Percentiles rank a stretch among this genome's conserved stretches.
Evolutionary conservation across 2,888 invertebrate genomes (phyloP).

Genomic region (Phaedon cochleariae): DNA sequence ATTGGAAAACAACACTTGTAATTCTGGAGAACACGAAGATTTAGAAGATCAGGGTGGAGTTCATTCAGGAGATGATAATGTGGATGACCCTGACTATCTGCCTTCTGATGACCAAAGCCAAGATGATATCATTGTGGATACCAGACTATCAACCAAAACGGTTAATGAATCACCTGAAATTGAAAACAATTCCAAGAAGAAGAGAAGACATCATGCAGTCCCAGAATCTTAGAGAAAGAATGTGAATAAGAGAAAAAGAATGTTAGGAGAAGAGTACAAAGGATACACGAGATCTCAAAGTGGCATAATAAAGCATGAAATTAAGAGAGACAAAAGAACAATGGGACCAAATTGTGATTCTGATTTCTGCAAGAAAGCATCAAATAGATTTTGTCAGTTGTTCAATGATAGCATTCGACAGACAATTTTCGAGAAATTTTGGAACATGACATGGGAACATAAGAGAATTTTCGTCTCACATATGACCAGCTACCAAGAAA

Average conservation of each 20-base stretch:
- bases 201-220: conserved; percentile 10
- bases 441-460: conserved; percentile 26
- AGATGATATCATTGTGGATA: background rate
- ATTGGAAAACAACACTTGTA: background rate
- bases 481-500: conserved; percentile 15
- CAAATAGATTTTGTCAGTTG: conserved; percentile 18
- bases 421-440: conserved; percentile 21
- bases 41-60: background rate
- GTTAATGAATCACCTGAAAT: conserved; percentile 1
- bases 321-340: conserved; percentile 18
- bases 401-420: conserved; percentile 19
- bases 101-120: conserved; percentile 2
- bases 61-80: background rate
- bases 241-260: conserved; percentile 33
- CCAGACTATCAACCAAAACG: conserved; percentile 2
- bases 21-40: background rate
- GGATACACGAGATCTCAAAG: conserved; percentile 34
- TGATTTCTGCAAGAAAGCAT: conserved; percentile 24
- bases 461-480: conserved; percentile 16
- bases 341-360: conserved; percentile 26
- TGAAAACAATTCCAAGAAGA: conserved; percentile 14
- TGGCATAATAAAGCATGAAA: conserved; percentile 27
- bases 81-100: background rate
- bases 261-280: conserved; percentile 31
- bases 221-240: conserved; percentile 28